Percentiles rank a stretch among this genome's conserved stretches.
These are phyloP conservation scores for Stigmatopora nigra DNA, from an alignment of 2,113 vertebrate species.

Conservation along the genomic window DNA sequence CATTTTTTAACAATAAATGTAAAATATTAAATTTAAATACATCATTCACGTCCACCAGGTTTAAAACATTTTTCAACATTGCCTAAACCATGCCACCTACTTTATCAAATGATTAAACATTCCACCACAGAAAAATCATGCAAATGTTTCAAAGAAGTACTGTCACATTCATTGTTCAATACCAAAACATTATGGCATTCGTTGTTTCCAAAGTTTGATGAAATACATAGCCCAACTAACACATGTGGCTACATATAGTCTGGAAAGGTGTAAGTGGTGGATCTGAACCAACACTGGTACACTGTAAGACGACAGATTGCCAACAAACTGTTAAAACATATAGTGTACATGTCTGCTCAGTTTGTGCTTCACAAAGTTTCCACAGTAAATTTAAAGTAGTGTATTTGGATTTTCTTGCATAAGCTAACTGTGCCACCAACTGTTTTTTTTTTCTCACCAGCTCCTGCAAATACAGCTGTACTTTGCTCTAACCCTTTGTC, in stretches of 20 bases:
- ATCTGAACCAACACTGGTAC: neutral
- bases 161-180: neutral
- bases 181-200: neutral
- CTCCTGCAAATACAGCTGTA: neutral
- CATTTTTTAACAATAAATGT: no score
- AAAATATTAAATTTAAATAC: no score
- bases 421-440: constrained; percentile 7
- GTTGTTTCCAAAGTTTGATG: neutral
- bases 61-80: neutral
- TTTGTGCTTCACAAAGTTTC: constrained; percentile 11
- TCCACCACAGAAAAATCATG: neutral
- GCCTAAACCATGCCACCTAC: neutral
- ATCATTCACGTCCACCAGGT: neutral
- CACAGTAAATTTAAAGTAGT: neutral
- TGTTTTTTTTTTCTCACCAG: neutral
- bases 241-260: neutral
- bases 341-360: constrained; percentile 8
- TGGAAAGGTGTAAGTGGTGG: neutral
- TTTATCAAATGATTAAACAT: neutral
- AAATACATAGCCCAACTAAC: neutral
- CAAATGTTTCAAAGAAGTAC: neutral
- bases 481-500: constrained; percentile 11
- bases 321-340: neutral
- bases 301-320: neutral
- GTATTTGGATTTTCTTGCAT: constrained; percentile 15